Evolutionary conservation across 2,797 vertebrate species (phyloP).

Genomic region (Delichon dasypus): DNA sequence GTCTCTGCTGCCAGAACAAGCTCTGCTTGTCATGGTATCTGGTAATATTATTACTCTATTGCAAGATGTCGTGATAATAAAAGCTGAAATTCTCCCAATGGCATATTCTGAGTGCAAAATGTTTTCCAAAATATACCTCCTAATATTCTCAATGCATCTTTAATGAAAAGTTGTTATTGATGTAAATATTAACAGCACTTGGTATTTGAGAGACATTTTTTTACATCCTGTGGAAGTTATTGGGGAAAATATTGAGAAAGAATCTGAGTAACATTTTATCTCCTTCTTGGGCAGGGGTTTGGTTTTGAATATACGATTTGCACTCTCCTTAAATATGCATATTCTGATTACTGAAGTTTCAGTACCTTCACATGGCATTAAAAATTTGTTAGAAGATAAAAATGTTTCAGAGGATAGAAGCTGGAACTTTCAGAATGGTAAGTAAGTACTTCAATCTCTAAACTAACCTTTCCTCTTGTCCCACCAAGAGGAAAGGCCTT

Average conservation of each 20-base stretch:
- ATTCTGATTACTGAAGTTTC: background rate
- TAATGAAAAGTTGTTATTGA: background rate
- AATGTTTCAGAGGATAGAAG: background rate
- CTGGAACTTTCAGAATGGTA: background rate
- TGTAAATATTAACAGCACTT: background rate
- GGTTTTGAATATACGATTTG: background rate
- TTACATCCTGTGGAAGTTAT: background rate
- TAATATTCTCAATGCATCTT: background rate
- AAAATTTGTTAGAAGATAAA: background rate
- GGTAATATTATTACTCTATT: background rate
- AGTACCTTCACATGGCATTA: background rate
- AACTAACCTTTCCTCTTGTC: background rate
- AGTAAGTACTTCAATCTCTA: background rate
- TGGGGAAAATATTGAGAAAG: background rate
- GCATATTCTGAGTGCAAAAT: background rate
- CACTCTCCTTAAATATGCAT: background rate
- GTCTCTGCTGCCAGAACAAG: background rate
- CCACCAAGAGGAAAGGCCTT: background rate
- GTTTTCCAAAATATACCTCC: background rate
- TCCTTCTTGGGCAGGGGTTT: background rate
- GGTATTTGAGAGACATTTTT: background rate
- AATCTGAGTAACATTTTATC: background rate
- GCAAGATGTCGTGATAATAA: background rate
- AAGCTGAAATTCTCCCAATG: background rate
- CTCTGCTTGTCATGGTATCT: background rate